Evolutionary conservation across 2,888 invertebrate species (phyloP).

Genomic region (Napeogenes sylphis): DNA sequence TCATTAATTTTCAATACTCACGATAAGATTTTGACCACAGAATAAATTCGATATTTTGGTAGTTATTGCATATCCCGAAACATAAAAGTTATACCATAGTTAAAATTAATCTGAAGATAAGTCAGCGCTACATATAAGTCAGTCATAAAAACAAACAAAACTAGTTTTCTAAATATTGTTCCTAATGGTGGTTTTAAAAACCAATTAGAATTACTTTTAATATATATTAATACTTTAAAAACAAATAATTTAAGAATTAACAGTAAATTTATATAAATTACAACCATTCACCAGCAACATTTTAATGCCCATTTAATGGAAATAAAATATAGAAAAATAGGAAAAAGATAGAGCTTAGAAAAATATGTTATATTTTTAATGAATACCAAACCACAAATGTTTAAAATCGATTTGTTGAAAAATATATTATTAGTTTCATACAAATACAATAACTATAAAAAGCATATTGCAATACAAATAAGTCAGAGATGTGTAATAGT

Average conservation of each 20-base stretch:
- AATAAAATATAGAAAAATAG: constrained; percentile 2
- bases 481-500: too few relatives aligned
- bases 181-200: constrained; percentile 19
- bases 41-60: too few relatives aligned
- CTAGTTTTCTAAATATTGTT: constrained; percentile 8
- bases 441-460: too few relatives aligned
- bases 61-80: too few relatives aligned
- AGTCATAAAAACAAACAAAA: constrained; percentile 1
- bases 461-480: too few relatives aligned
- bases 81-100: too few relatives aligned
- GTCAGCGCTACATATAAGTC: too few relatives aligned
- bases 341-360: constrained; percentile 9
- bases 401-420: too few relatives aligned
- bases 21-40: too few relatives aligned
- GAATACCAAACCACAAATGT: not conserved
- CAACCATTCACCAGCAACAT: constrained; percentile 27
- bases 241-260: constrained; percentile 22
- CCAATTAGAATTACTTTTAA: constrained; percentile 11
- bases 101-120: too few relatives aligned
- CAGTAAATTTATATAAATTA: constrained; percentile 22
- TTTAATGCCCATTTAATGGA: constrained; percentile 32
- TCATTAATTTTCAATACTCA: too few relatives aligned
- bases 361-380: not conserved
- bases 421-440: too few relatives aligned
- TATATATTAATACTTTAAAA: constrained; percentile 16